Evolutionary conservation across 2,797 vertebrate species (phyloP), one percentile per base, ranked within the genome.

Genomic region (Vespertilio murinus): DNA sequence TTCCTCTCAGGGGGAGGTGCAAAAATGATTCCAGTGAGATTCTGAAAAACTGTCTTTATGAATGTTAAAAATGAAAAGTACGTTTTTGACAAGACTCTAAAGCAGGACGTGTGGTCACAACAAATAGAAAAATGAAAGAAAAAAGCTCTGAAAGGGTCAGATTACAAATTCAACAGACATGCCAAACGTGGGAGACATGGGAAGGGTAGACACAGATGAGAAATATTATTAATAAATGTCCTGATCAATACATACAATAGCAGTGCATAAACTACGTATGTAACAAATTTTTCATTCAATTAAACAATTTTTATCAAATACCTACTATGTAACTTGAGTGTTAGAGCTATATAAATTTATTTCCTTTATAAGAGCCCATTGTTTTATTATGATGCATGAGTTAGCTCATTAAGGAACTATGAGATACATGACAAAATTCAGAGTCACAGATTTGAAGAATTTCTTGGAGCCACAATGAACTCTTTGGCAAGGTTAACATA

Each of bases 21-120:
- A 93, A 97, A 97, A 97, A 93, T 61, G 23, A 70, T 77, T 54
- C 52, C 49, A 75, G 47, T 75, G 77, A 82, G 96, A 95, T 94
- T 93, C 75, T 94, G 45, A 35, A 93, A 82, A 69, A 91, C 61
- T 95, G 5, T 94, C 88, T 83, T 89, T 89, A 84, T 20, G 78
- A 88, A 94, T 82, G 81, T 71, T 90, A 88, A 90, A 95, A 92
- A 75, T 64, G 42, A 0, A 33, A 87, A 82, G 65, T 71, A 86
- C 65, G 80, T 45, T 93, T 96, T 91, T 91, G 69, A 77, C 49
- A 94, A 71, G 9, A 5, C 42, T 23, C 11, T 97, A 91, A 52
- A 90, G 45, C 40, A 93, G 59, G 47, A 96, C 3, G 47, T 90
- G 89, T 80, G 33, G 52, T 70, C 80, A 92, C 93, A 94, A 45